Evolutionary conservation across 2,888 invertebrate genomes (phyloP).

Genomic region (Nineta flava): DNA sequence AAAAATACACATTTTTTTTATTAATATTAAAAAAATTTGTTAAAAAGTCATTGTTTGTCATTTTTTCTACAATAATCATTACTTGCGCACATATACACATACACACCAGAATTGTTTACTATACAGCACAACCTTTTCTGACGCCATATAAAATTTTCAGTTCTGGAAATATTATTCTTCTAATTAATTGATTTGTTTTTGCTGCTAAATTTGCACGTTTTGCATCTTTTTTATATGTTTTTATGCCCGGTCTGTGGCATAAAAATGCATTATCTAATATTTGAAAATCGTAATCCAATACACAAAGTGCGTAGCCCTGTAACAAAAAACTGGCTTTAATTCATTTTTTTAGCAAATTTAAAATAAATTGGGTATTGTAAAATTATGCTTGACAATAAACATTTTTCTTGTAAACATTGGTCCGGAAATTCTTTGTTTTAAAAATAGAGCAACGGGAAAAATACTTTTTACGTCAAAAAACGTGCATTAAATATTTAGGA

Average conservation of each 20-base stretch:
- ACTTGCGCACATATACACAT: neutral
- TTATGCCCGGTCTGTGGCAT: constrained; percentile 84
- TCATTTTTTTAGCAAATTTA: neutral
- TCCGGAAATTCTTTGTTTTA: too few species aligned
- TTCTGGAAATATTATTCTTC: constrained; percentile 68
- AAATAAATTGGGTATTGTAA: neutral
- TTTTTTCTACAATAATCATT: neutral
- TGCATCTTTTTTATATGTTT: constrained; percentile 61
- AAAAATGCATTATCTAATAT: constrained; percentile 88
- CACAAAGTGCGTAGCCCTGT: constrained; percentile 81
- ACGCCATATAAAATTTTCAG: constrained; percentile 70
- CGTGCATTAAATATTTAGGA: too few species aligned
- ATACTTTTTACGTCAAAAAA: too few species aligned
- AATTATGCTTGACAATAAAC: neutral
- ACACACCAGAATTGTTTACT: constrained; percentile 20
- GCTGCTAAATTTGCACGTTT: constrained; percentile 59
- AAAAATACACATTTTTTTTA: neutral
- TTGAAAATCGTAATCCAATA: constrained; percentile 81
- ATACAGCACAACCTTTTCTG: constrained; percentile 66
- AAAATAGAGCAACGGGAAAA: too few species aligned
- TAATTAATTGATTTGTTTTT: constrained; percentile 62
- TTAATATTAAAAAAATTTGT: constrained; percentile 1
- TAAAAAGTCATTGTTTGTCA: neutral
- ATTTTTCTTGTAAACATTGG: too few species aligned
- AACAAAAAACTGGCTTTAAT: constrained; percentile 11